A percentile compares a stretch with the other conserved stretches of the same genome.
Evolutionary conservation across 2,113 vertebrate genomes (phyloP).

Genomic region (Strix aluco): DNA sequence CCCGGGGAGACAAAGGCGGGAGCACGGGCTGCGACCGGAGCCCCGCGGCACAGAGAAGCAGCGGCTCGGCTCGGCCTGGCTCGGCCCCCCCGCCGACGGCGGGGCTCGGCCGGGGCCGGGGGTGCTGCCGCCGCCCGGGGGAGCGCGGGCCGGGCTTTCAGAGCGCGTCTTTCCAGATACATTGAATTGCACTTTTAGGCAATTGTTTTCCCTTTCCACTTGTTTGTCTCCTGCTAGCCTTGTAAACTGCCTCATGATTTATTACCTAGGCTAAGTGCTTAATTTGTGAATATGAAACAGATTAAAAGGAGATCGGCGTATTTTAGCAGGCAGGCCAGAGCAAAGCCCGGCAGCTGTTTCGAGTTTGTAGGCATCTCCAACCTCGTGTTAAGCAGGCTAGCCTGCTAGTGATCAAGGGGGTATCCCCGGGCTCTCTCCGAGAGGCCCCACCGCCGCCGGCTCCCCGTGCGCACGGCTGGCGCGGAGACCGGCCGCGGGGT

Average conservation of each 20-base stretch:
- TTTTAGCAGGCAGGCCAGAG: slow-evolving; percentile 81
- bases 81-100: neutral
- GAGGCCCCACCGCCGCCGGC: neutral
- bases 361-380: slow-evolving; percentile 79
- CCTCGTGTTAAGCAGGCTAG: slow-evolving; percentile 67
- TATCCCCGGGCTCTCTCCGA: slow-evolving; percentile 23
- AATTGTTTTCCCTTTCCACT: slow-evolving; percentile 71
- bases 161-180: neutral
- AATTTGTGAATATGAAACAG: slow-evolving; percentile 86
- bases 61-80: too few relatives aligned
- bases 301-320: slow-evolving; percentile 81
- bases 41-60: neutral
- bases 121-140: neutral
- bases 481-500: neutral
- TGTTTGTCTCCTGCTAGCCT: slow-evolving; percentile 80
- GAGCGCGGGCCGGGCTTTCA: neutral
- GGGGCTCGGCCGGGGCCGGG: neutral
- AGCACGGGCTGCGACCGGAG: neutral
- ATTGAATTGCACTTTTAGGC: slow-evolving; percentile 48
- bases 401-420: slow-evolving; percentile 46
- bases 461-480: neutral
- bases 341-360: slow-evolving; percentile 80
- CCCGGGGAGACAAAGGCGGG: slow-evolving; percentile 20
- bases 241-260: slow-evolving; percentile 81
- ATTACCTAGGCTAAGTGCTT: slow-evolving; percentile 84